Evolutionary conservation across 2,888 invertebrate genomes (phyloP).

Genomic region (Diaphora mendica): DNA sequence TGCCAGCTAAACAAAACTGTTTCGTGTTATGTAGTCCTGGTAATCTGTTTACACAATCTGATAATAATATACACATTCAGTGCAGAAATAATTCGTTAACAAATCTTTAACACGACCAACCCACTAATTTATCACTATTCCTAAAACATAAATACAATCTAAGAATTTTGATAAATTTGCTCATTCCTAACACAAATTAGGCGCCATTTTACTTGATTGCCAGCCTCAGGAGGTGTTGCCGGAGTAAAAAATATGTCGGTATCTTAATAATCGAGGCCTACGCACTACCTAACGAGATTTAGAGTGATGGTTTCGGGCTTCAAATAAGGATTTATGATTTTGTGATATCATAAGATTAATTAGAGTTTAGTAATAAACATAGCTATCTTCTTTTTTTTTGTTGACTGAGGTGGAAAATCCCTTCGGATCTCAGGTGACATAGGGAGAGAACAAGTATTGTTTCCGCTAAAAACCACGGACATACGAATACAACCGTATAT

Average conservation of each 20-base stretch:
- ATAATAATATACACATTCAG: not conserved
- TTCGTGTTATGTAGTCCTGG: slow-evolving; percentile 1
- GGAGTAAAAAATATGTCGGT: slow-evolving; percentile 19
- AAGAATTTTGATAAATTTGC: not conserved
- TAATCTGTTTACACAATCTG: not conserved
- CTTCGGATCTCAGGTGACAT: too few species aligned
- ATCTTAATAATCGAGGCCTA: slow-evolving; percentile 30
- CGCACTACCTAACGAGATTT: slow-evolving; percentile 40
- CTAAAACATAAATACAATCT: not conserved
- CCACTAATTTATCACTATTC: too few species aligned
- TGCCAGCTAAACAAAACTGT: slow-evolving; percentile 7
- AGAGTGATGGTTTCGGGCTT: slow-evolving; percentile 22
- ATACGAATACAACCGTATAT: too few species aligned
- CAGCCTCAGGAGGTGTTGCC: slow-evolving; percentile 40
- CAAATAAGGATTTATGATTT: slow-evolving; percentile 11
- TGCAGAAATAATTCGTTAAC: not conserved
- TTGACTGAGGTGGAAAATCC: too few species aligned
- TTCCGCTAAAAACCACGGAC: too few species aligned
- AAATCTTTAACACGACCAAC: too few species aligned
- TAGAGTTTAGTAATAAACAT: not conserved
- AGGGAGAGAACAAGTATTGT: not conserved
- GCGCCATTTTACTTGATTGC: slow-evolving; percentile 38
- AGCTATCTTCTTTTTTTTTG: not conserved
- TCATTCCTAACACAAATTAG: slow-evolving; percentile 9
- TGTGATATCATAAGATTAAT: slow-evolving; percentile 2